Evolutionary conservation across 2,888 invertebrate species (phyloP).

Genomic region (Eupithecia inturbata): DNA sequence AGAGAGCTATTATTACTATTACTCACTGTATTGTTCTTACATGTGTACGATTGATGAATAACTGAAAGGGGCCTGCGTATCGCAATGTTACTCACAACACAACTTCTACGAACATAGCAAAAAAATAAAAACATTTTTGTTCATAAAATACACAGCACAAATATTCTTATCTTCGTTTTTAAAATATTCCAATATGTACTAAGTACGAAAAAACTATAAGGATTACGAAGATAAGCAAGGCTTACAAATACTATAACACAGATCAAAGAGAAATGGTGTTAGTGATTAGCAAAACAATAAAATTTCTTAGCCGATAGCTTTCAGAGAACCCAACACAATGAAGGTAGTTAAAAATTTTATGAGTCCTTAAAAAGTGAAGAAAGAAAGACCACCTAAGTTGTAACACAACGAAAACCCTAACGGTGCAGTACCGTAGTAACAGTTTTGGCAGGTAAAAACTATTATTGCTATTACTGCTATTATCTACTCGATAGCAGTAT

Average conservation of each 20-base stretch:
- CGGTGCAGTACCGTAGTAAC: slow-evolving; percentile 28
- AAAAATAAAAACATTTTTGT: background rate
- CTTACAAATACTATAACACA: background rate
- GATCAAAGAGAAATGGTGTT: background rate
- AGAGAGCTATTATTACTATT: slow-evolving; percentile 62
- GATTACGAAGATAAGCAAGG: background rate
- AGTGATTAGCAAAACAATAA: slow-evolving; percentile 17
- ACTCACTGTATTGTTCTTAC: slow-evolving; percentile 51
- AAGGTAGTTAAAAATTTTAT: slow-evolving; percentile 9
- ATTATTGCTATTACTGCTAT: background rate
- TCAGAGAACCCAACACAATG: background rate
- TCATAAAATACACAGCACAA: background rate
- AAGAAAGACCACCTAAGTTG: background rate
- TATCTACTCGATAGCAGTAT: background rate
- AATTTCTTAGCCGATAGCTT: background rate
- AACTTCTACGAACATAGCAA: background rate
- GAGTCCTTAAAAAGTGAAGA: slow-evolving; percentile 13
- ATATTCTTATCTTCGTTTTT: background rate
- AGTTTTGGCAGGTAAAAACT: slow-evolving; percentile 26
- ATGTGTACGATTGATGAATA: slow-evolving; percentile 46
- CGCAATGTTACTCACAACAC: background rate
- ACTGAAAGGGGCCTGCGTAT: slow-evolving; percentile 21
- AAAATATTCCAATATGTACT: background rate
- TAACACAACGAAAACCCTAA: slow-evolving; percentile 14
- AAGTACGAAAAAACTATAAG: background rate